These are phyloP conservation scores for Archilochus colubris DNA, from an alignment of 2,113 vertebrate species.

Conservation along the genomic window DNA sequence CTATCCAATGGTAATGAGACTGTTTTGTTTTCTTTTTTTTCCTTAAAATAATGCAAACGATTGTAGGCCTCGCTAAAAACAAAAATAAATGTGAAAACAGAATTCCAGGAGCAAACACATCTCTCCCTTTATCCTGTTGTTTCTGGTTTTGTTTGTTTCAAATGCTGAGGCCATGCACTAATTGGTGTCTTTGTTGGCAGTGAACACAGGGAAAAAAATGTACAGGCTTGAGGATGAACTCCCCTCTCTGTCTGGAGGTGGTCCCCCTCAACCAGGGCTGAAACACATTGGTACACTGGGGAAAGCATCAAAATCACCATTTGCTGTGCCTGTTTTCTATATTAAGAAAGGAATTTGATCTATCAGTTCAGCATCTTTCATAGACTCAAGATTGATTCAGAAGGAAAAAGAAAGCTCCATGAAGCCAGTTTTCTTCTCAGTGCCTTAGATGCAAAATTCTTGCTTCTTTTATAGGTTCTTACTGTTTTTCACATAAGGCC, in stretches of 20 bases:
- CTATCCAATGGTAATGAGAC: conserved; percentile 79
- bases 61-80: conserved; percentile 75
- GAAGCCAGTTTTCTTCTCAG: not conserved
- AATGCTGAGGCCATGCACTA: conserved; percentile 57
- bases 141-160: conserved; percentile 49
- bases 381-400: not conserved
- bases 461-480: not conserved
- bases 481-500: conserved; percentile 26
- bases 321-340: conserved; percentile 23
- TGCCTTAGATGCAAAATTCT: not conserved
- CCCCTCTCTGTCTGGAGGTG: conserved; percentile 45
- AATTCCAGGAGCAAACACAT: conserved; percentile 70
- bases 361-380: not conserved
- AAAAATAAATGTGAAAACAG: conserved; percentile 76
- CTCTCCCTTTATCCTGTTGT: conserved; percentile 62
- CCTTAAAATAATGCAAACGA: conserved; percentile 73
- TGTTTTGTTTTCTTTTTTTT: conserved; percentile 21
- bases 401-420: not conserved
- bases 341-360: not conserved
- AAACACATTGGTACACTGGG: not conserved
- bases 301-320: conserved; percentile 17
- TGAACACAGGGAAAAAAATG: not conserved
- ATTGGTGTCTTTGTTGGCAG: conserved; percentile 72
- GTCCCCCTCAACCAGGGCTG: conserved; percentile 24
- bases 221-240: conserved; percentile 58